Evolutionary conservation across 1,140 invertebrate species (phyloP), one percentile per base, ranked within the genome.

Genomic region (Berghia stephanieae): DNA sequence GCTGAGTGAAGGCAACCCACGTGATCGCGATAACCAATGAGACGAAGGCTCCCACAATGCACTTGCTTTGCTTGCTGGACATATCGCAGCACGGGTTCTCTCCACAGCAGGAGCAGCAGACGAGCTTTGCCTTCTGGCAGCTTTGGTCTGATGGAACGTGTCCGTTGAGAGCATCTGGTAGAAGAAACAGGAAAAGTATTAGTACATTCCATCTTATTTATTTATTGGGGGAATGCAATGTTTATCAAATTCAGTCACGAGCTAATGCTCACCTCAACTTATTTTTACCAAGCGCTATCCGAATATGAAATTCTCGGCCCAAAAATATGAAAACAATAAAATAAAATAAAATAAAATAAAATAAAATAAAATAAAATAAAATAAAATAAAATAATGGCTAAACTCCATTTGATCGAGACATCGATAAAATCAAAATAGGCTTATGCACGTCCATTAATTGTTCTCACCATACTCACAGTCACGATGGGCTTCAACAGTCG

Each of bases 21-120:
- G 72, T 57, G 34, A 75, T 57, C 16, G 72, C 52, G 0, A 24
- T 75, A 27, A 42, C 34, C 42, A 75, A 34, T n/a, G 72, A 75
- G 72, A 75, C 27, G 38, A 75, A 36, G 13, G 72, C 27, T 18
- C 72, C 72, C 43, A 75, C 43, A 6, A 75, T 36, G 36, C 60
- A 40, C 55, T 63, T 75, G 72, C 52, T 63, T 31, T 75, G 72
- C 21, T 40, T 36, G 38, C 42, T 75, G 13, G 72, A 75, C 72
- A 52, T 63, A 63, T 75, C 72, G 36, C 72, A 75, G 72, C 55
- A 38, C 1, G 36, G 8, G 31, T 75, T 75, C n/a, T n/a, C n/a
- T n/a, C n/a, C n/a, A n/a, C n/a, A n/a, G n/a, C n/a, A n/a, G n/a
- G n/a, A n/a, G n/a, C n/a, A n/a, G n/a, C n/a, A n/a, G n/a, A n/a